Evolutionary conservation across 2,113 vertebrate species (phyloP).

Genomic region (Siniperca knerii): DNA sequence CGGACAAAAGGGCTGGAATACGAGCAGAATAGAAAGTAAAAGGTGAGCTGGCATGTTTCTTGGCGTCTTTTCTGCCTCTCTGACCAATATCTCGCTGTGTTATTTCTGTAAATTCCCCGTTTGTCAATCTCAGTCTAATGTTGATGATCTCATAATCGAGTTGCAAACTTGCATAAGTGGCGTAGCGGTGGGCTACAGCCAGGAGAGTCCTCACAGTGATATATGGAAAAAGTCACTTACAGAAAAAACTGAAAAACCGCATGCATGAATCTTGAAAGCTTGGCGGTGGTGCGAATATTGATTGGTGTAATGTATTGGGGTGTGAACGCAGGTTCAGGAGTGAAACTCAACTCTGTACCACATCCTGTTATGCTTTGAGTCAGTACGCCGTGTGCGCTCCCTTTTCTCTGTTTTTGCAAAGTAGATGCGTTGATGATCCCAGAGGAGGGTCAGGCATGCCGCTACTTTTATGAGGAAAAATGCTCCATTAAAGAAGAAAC

Average conservation of each 20-base stretch:
- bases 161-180: conserved; percentile 76
- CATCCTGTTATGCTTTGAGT: conserved; percentile 85
- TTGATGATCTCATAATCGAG: conserved; percentile 35
- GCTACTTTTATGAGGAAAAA: not conserved
- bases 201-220: not conserved
- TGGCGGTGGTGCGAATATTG: conserved; percentile 36
- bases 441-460: conserved; percentile 13
- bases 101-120: not conserved
- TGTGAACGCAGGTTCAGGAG: conserved; percentile 77
- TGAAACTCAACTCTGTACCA: conserved; percentile 76
- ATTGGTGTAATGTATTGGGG: conserved; percentile 54
- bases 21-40: conserved; percentile 75
- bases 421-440: conserved; percentile 60
- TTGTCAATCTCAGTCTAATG: conserved; percentile 37
- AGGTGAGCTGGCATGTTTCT: conserved; percentile 77
- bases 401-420: conserved; percentile 27
- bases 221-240: conserved; percentile 14
- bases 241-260: conserved; percentile 26
- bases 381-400: conserved; percentile 48
- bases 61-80: not conserved
- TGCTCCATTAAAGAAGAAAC: conserved; percentile 65
- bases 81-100: not conserved
- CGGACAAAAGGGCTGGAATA: conserved; percentile 82
- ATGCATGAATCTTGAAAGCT: conserved; percentile 39
- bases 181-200: conserved; percentile 24